Conservation (phyloP, 2,888 invertebrate species). For the Hydropsyche betteni region DNA sequence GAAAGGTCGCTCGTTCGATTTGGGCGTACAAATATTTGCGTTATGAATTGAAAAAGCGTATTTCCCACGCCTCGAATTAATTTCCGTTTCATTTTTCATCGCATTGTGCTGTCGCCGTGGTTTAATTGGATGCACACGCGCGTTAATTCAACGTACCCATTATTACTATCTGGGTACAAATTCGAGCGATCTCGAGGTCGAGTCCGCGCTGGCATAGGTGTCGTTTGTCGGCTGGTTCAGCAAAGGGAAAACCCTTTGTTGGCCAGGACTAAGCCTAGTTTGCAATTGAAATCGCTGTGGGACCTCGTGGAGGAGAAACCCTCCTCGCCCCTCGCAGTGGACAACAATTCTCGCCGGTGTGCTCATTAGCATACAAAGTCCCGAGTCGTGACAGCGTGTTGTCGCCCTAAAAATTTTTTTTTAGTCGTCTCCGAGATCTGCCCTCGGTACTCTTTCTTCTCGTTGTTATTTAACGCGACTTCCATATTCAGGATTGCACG, state of each 20-base stretch:
- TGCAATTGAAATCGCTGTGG: slow-evolving; percentile 48
- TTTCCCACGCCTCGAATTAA: slow-evolving; percentile 10
- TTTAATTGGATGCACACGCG: slow-evolving; percentile 20
- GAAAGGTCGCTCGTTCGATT: not conserved
- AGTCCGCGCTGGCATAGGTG: too few relatives aligned
- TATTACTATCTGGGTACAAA: slow-evolving; percentile 20
- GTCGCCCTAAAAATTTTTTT: slow-evolving; percentile 41
- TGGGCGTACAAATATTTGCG: not conserved
- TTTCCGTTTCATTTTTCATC: slow-evolving; percentile 26
- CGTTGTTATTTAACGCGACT: slow-evolving; percentile 47
- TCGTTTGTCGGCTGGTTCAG: too few relatives aligned
- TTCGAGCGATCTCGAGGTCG: not conserved
- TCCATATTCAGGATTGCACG: slow-evolving; percentile 42
- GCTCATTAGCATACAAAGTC: slow-evolving; percentile 61
- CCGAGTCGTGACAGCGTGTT: slow-evolving; percentile 56
- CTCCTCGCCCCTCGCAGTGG: slow-evolving; percentile 37
- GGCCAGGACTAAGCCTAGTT: slow-evolving; percentile 39
- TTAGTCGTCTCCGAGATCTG: slow-evolving; percentile 37
- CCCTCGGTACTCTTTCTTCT: slow-evolving; percentile 1
- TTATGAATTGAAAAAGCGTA: not conserved
- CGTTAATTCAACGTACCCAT: slow-evolving; percentile 13
- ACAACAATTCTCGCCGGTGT: slow-evolving; percentile 50
- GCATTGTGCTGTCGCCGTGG: slow-evolving; percentile 5
- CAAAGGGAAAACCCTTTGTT: not conserved
- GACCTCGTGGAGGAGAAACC: not conserved